phyloP scores from a whole-genome alignment of 2,888 invertebrate species.

The Cosmopolites sordidus region DNA sequence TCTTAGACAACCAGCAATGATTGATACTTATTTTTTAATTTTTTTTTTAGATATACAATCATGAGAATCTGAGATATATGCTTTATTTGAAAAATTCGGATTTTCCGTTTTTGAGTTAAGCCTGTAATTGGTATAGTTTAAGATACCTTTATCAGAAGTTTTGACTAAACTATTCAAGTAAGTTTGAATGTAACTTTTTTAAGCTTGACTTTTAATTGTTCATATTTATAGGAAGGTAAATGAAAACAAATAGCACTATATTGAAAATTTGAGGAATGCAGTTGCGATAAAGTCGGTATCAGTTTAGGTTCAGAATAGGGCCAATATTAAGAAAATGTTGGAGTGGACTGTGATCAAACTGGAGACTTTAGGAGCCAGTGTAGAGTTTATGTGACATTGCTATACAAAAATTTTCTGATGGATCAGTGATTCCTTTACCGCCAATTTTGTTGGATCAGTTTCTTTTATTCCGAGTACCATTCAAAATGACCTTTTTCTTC shows the following conservation, averaged over 20 bases:
- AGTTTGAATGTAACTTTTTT: background rate
- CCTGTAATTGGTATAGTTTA: no score
- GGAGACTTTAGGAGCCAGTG: constrained; percentile 42
- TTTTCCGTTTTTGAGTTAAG: no score
- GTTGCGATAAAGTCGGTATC: constrained; percentile 95
- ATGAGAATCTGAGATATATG: constrained; percentile 96
- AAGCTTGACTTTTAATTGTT: constrained; percentile 38
- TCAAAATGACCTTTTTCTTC: no score
- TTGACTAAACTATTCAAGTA: constrained; percentile 13
- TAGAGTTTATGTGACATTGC: constrained; percentile 57
- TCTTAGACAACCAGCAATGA: background rate
- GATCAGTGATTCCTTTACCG: constrained; percentile 71
- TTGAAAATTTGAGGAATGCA: constrained; percentile 71
- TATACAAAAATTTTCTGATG: constrained; percentile 66
- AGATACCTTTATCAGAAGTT: constrained; percentile 8
- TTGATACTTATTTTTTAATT: no score
- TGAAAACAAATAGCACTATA: constrained; percentile 67
- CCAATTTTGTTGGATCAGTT: constrained; percentile 82
- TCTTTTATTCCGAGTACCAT: no score
- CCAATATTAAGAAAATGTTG: constrained; percentile 60
- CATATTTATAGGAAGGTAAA: constrained; percentile 65
- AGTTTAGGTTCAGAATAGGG: constrained; percentile 74
- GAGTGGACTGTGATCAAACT: constrained; percentile 72
- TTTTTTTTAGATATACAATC: constrained; percentile 72
- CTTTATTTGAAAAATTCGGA: constrained; percentile 68